Base-by-base conservation (phyloP, 2,797 vertebrate species). In the Pogonophryne albipinna region DNA sequence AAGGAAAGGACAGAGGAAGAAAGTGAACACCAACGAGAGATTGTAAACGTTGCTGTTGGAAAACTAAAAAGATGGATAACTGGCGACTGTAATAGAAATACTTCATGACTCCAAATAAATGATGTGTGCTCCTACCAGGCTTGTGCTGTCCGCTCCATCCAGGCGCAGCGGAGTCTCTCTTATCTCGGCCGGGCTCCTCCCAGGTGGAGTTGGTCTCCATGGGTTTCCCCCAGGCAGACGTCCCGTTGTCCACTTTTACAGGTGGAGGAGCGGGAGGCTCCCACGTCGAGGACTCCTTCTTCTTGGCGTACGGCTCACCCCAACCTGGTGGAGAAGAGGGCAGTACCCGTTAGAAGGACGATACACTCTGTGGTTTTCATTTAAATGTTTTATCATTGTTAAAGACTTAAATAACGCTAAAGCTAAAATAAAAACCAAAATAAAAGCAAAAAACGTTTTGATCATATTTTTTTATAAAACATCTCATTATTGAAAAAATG, bases 181-280 rank as follows among this genome's bases (percentile, higher is more conserved):
- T 74, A 12, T 89, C 86, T 66, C 89, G 74, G 91, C 90, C 80
- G 77, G 95, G 94, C 4, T 97, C 96, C 34, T 96, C 95, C 98
- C 98, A 98, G 93, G 87, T 93, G 34, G 95, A 88, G 75, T 89
- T 95, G 70, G 94, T 96, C 85, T 99, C 96, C 86, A 95, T 91
- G 70, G 98, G 96, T 79, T 99, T 98, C 17, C 97, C 98, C 98
- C 98, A 99, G 12, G 98, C 97, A 17, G 97, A 96, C 0, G 98
- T 99, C 69, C 98, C 98, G 14, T 98, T 98, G 93, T 99, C 98
- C 82, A 99, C 97, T 4, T 94, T 92, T 16, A 96, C 96, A 65
- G 97, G 95, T 58, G 96, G 95, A 87, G 93, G 77, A 50, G 95
- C 46, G 19, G 94, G 20, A 44, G 96, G 93, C 78, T 98, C 97